These are phyloP conservation scores for Brachypteracias leptosomus DNA, from an alignment of 2,113 vertebrate species.

Conservation along the genomic window DNA sequence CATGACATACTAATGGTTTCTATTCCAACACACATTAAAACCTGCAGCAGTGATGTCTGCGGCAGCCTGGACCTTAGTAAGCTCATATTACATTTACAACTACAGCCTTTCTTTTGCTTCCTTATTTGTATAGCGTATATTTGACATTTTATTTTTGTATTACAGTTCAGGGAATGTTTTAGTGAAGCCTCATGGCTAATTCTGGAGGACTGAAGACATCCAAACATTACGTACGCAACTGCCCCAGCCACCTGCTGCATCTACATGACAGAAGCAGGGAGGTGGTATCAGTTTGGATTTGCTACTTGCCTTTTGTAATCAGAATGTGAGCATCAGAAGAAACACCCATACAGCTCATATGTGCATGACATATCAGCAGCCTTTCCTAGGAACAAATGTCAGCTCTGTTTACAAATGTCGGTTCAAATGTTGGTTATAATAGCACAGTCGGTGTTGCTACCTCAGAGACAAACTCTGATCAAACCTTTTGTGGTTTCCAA, in stretches of 20 bases:
- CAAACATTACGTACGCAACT: neutral
- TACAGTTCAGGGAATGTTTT: neutral
- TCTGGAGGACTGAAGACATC: slow-evolving; percentile 41
- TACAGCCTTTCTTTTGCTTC: slow-evolving; percentile 49
- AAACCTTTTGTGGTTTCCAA: neutral
- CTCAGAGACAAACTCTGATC: neutral
- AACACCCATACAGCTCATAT: neutral
- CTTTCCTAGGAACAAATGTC: slow-evolving; percentile 5
- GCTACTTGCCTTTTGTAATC: slow-evolving; percentile 4
- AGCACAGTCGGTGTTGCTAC: neutral
- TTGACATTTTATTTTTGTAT: slow-evolving; percentile 67
- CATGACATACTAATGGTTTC: slow-evolving; percentile 35
- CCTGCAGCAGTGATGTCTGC: neutral
- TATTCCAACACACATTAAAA: slow-evolving; percentile 67
- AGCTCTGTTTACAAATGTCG: neutral
- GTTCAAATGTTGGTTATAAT: slow-evolving; percentile 1
- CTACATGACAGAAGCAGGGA: slow-evolving; percentile 31
- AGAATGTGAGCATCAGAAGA: neutral
- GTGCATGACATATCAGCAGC: neutral
- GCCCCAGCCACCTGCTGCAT: slow-evolving; percentile 39
- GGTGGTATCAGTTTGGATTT: neutral
- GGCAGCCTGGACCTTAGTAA: neutral
- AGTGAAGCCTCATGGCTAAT: slow-evolving; percentile 44
- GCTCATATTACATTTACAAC: slow-evolving; percentile 42
- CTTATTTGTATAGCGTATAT: slow-evolving; percentile 20